These are phyloP conservation scores for Dendrolimus punctatus DNA, from an alignment of 1,140 invertebrate genomes.

Conservation along the genomic window DNA sequence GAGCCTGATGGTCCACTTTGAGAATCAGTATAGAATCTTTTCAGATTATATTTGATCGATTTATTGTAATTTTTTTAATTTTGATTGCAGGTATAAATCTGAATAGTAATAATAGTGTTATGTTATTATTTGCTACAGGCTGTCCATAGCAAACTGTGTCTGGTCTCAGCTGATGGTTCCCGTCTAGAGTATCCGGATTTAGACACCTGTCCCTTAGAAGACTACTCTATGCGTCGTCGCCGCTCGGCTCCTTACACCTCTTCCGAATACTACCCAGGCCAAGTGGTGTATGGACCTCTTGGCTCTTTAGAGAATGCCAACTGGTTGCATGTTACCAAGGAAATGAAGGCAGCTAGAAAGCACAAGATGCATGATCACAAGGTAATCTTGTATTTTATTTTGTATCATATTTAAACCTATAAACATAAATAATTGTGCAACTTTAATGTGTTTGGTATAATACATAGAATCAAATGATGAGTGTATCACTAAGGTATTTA, in stretches of 20 bases:
- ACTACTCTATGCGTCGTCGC: slow-evolving; percentile 62
- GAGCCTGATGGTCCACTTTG: no score
- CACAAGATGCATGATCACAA: slow-evolving; percentile 73
- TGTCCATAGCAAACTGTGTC: slow-evolving; percentile 77
- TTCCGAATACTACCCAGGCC: slow-evolving; percentile 83
- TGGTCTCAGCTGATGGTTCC: slow-evolving; percentile 78
- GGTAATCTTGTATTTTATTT: slow-evolving; percentile 24
- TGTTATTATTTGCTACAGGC: slow-evolving; percentile 43
- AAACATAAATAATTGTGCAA: no score
- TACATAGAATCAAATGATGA: no score
- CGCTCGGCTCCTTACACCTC: slow-evolving; percentile 55
- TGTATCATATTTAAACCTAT: not conserved
- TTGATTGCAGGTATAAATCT: slow-evolving; percentile 1
- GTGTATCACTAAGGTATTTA: no score
- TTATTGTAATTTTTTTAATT: not conserved
- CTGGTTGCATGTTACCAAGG: slow-evolving; percentile 84
- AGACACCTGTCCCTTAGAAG: slow-evolving; percentile 76
- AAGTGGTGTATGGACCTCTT: slow-evolving; percentile 81
- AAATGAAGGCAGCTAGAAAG: slow-evolving; percentile 79
- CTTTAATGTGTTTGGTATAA: no score
- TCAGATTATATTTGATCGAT: slow-evolving; percentile 68
- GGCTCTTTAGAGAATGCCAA: slow-evolving; percentile 81
- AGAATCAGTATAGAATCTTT: no score
- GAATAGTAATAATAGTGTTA: slow-evolving; percentile 1
- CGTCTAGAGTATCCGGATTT: slow-evolving; percentile 78